Evolutionary conservation across 2,113 vertebrate species (phyloP).

Genomic region (Mirounga angustirostris): DNA sequence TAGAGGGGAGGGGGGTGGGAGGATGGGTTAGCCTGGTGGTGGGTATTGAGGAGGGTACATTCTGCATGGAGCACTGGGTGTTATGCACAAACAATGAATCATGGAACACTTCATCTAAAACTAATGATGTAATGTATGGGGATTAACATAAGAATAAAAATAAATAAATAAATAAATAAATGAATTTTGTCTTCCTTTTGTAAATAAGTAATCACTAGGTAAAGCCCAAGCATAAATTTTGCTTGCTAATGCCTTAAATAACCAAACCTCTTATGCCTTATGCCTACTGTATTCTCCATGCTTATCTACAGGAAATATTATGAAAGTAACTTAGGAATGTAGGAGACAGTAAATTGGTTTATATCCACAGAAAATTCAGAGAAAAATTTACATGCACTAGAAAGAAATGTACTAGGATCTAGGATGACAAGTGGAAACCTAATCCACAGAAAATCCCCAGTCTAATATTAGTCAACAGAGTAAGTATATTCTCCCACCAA

Average conservation of each 20-base stretch:
- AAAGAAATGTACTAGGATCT: conserved; percentile 38
- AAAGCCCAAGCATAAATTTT: conserved; percentile 41
- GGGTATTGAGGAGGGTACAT: no score
- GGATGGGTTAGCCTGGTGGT: no score
- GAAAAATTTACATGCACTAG: conserved; percentile 30
- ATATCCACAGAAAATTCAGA: conserved; percentile 50
- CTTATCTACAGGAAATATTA: background rate
- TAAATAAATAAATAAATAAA: no score
- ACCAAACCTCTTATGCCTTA: background rate
- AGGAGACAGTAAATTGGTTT: background rate
- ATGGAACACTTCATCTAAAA: no score
- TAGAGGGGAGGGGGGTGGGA: no score
- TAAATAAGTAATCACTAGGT: background rate
- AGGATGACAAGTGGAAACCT: conserved; percentile 24
- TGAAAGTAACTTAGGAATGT: conserved; percentile 28
- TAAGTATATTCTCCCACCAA: background rate
- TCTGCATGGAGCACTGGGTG: no score
- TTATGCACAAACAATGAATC: no score
- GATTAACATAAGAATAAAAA: no score
- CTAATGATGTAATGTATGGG: no score
- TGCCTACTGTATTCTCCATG: background rate
- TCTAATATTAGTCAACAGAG: conserved; percentile 20
- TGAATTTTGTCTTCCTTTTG: background rate
- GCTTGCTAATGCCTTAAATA: conserved; percentile 30
- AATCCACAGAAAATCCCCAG: background rate